phyloP scores from a whole-genome alignment of 37 sponge, comb jelly and placozoan genomes.

The Spongilla lacustris region DNA sequence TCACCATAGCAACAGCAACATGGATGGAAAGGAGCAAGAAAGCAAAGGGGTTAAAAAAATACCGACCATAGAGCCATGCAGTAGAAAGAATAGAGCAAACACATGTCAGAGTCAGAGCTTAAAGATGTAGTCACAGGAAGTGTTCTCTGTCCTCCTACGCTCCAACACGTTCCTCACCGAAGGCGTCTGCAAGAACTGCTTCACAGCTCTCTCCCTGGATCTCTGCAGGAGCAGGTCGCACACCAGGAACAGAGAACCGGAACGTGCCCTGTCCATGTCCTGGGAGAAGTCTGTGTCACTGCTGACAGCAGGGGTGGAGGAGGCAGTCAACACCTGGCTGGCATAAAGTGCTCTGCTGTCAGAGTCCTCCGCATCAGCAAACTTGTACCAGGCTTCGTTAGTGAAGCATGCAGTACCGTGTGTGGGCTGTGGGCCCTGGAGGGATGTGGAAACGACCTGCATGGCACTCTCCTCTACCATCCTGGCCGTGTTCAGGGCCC shows the following conservation, averaged over 20 bases:
- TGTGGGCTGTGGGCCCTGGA: background rate
- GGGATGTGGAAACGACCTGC: background rate
- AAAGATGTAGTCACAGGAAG: constrained; percentile 44
- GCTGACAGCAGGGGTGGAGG: background rate
- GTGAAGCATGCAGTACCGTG: background rate
- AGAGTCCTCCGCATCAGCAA: constrained; percentile 54
- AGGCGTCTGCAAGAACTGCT: constrained; percentile 46
- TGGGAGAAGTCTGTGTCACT: background rate
- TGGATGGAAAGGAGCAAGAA: too few species aligned
- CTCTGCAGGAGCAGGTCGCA: constrained; percentile 53
- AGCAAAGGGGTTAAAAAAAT: too few species aligned
- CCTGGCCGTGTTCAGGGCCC: background rate
- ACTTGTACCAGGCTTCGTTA: constrained; percentile 31
- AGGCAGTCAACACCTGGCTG: constrained; percentile 43
- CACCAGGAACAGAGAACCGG: constrained; percentile 47
- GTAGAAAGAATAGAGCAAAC: background rate
- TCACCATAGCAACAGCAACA: too few species aligned
- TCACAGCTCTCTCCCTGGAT: constrained; percentile 48
- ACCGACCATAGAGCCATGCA: background rate
- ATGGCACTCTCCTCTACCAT: background rate
- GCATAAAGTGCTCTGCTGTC: constrained; percentile 17
- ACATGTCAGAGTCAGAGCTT: constrained; percentile 28
- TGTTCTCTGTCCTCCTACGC: constrained; percentile 1
- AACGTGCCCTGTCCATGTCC: constrained; percentile 37
- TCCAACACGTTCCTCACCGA: constrained; percentile 2